phyloP scores from a whole-genome alignment of 53 echinoderm and acorn worm species.

The Holothuria scabra region DNA sequence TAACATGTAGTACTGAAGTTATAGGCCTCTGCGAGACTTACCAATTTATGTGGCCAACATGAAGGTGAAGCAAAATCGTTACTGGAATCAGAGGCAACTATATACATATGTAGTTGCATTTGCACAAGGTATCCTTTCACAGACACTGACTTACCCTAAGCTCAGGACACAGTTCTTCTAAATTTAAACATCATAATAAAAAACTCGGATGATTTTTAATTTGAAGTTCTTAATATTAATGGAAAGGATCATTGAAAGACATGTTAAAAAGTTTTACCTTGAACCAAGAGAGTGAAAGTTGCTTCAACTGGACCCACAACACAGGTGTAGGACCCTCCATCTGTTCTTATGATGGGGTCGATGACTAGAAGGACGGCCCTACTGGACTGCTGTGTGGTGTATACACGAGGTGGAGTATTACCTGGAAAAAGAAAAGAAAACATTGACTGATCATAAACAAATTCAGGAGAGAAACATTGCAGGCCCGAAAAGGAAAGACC shows the following conservation, averaged over 20 bases:
- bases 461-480: background rate
- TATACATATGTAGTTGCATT: too few relatives aligned
- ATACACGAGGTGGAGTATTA: conserved; percentile 54
- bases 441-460: background rate
- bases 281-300: conserved; percentile 68
- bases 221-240: too few relatives aligned
- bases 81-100: too few relatives aligned
- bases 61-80: too few relatives aligned
- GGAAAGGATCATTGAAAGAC: background rate
- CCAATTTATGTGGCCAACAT: too few relatives aligned
- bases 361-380: conserved; percentile 72
- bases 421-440: background rate
- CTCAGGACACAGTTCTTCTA: too few relatives aligned
- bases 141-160: too few relatives aligned
- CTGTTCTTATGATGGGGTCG: conserved; percentile 54
- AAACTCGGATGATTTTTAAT: too few relatives aligned
- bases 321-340: conserved; percentile 77
- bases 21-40: too few relatives aligned
- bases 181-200: too few relatives aligned
- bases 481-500: background rate
- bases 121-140: too few relatives aligned
- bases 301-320: conserved; percentile 68
- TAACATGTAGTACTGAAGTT: too few relatives aligned
- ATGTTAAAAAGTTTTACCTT: conserved; percentile 52
- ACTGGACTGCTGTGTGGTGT: conserved; percentile 52